phyloP scores from a whole-genome alignment of 2,797 vertebrate genomes.

The Phrynocephalus forsythii region DNA sequence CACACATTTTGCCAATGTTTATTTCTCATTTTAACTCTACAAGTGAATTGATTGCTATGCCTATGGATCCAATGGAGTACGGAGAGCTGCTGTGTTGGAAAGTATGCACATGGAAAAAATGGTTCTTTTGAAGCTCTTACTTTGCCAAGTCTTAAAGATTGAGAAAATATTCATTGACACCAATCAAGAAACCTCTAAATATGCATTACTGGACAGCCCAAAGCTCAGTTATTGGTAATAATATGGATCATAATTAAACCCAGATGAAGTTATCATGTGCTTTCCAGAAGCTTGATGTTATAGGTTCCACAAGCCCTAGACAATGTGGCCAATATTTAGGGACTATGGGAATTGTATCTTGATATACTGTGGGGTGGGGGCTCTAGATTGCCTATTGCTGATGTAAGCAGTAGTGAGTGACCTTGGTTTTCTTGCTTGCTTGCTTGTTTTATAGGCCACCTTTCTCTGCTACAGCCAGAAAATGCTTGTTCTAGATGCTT shows the following conservation, averaged over 20 bases:
- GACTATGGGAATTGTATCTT: background rate
- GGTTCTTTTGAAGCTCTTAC: too few relatives aligned
- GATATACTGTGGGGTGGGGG: background rate
- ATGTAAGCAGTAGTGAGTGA: too few relatives aligned
- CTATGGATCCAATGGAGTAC: background rate
- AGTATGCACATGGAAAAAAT: too few relatives aligned
- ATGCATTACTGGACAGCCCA: background rate
- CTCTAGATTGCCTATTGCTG: background rate
- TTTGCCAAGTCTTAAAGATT: background rate
- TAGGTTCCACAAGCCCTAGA: background rate
- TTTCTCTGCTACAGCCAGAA: background rate
- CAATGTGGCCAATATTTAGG: background rate
- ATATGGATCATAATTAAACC: background rate
- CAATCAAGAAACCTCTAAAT: background rate
- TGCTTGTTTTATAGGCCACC: too few relatives aligned
- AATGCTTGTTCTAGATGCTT: background rate
- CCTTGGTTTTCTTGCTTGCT: too few relatives aligned
- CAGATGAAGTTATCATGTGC: background rate
- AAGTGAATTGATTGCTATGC: background rate
- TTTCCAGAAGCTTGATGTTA: background rate
- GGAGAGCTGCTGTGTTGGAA: background rate
- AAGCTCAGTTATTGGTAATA: background rate
- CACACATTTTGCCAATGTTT: too few relatives aligned
- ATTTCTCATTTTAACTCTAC: background rate
- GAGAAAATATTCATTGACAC: background rate